A percentile compares a stretch with the other conserved stretches of the same genome.
phyloP scores from a whole-genome alignment of 1,140 invertebrate genomes.

The Pollicipes pollicipes region DNA sequence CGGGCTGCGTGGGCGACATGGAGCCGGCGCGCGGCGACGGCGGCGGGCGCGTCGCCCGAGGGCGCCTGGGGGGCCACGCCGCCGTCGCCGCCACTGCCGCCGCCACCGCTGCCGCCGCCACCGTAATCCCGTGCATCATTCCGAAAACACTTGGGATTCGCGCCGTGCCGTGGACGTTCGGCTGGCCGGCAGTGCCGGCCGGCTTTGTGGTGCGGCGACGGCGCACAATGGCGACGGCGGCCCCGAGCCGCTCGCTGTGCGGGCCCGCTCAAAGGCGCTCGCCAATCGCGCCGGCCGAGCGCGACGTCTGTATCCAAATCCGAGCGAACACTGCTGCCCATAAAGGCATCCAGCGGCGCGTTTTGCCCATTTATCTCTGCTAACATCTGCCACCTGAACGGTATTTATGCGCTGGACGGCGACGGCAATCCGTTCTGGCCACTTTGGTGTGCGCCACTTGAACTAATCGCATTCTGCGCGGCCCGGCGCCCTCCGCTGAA shows the following conservation, averaged over 20 bases:
- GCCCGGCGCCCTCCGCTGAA: not conserved
- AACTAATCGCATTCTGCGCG: not conserved
- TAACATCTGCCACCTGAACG: not conserved
- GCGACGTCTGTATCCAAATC: not conserved
- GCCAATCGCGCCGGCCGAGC: no score
- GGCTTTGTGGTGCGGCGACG: not conserved
- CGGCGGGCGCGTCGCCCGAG: no score
- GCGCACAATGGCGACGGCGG: not conserved
- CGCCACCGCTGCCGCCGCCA: no score
- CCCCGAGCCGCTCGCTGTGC: no score
- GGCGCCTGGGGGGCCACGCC: no score
- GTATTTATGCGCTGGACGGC: not conserved
- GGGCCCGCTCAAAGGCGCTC: not conserved
- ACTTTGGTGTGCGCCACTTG: not conserved
- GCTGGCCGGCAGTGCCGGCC: not conserved
- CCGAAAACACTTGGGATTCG: not conserved
- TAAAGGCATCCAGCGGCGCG: not conserved
- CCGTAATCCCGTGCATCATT: not conserved
- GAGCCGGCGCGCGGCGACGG: no score
- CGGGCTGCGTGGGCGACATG: no score
- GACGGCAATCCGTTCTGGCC: not conserved
- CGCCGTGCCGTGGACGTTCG: no score
- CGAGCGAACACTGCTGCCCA: not conserved
- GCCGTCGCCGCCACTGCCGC: no score
- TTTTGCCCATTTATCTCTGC: not conserved